Conservation (phyloP, 2,888 invertebrate genomes). For the Melieria crassipennis region DNA sequence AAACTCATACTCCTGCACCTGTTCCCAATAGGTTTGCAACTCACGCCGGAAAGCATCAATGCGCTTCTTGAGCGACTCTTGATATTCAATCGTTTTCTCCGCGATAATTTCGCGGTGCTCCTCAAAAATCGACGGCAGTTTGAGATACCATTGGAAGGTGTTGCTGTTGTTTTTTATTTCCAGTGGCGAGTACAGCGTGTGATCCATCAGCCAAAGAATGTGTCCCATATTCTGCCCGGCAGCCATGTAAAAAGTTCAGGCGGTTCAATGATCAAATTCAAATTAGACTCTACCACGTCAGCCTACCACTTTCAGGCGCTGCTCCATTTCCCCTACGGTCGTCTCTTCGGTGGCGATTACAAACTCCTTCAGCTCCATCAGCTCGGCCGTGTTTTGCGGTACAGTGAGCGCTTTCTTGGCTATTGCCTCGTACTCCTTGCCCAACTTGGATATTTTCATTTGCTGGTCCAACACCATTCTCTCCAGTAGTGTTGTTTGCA, state of each 20-base stretch:
- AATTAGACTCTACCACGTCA: neutral
- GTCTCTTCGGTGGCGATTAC: slow-evolving; percentile 79
- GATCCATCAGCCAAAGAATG: slow-evolving; percentile 86
- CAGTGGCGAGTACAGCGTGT: slow-evolving; percentile 79
- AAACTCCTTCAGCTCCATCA: slow-evolving; percentile 85
- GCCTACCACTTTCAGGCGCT: slow-evolving; percentile 72
- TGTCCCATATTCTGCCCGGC: slow-evolving; percentile 69
- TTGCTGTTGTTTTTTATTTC: slow-evolving; percentile 91
- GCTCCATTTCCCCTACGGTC: slow-evolving; percentile 78
- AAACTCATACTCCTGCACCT: slow-evolving; percentile 85
- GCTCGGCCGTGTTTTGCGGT: slow-evolving; percentile 84
- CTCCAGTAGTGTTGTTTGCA: slow-evolving; percentile 76
- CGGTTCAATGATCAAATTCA: neutral
- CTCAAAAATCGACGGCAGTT: slow-evolving; percentile 83
- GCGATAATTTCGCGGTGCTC: slow-evolving; percentile 83
- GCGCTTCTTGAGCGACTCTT: slow-evolving; percentile 79
- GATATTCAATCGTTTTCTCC: slow-evolving; percentile 86
- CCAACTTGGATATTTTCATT: slow-evolving; percentile 80
- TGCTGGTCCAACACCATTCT: slow-evolving; percentile 86
- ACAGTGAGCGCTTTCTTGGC: slow-evolving; percentile 80
- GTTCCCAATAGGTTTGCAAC: slow-evolving; percentile 79
- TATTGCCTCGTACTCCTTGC: slow-evolving; percentile 84
- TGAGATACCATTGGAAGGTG: slow-evolving; percentile 87
- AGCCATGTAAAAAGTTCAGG: neutral
- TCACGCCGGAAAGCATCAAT: slow-evolving; percentile 86